Base-by-base conservation (phyloP, 2,797 vertebrate species). In the Simalia tracyae region DNA sequence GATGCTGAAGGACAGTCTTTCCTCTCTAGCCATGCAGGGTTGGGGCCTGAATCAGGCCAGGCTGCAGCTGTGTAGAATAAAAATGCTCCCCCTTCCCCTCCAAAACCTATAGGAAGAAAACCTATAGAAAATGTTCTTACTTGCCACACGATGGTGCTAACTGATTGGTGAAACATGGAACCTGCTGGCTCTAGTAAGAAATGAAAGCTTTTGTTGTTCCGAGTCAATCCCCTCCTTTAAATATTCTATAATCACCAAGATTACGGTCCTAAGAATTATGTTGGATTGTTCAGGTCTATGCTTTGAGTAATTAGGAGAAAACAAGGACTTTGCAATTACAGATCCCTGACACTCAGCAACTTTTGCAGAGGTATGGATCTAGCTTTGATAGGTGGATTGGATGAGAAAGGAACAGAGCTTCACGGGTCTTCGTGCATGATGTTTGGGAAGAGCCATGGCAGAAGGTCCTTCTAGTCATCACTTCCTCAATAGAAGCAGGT, bases 181-280 rank as follows among this genome's bases (percentile, higher is more conserved):
- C 2, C 28, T 0, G 31, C 31, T 42, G 10, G 36, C 60, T n/a
- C 15, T 9, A 60, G n/a, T 17, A 57, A 14, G 88, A 17, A 92
- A 91, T 17, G 84, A 31, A 92, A 66, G 87, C 88, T 93, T 93
- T 93, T 94, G 95, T 95, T 94, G 91, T 92, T 95, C 1, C 7
- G 61, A 56, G 50, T 50, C 60, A 19, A 6, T 59, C 26, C 93
- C 93, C 94, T 86, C 68, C 91, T 94, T 93, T 91, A 95, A 94
- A 94, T 94, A 95, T 92, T 95, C 95, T 95, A 95, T 96, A 94
- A 96, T 96, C 95, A 95, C 94, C 90, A 94, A 95, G 95, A 96
- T 96, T 96, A 96, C 93, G 92, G 95, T 95, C 95, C 89, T 95
- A 95, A 95, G 95, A 94, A 95, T 61, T 6, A 68, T 60, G 46